Percentiles rank a stretch among this genome's conserved stretches.
phyloP scores from a whole-genome alignment of 2,797 vertebrate genomes.

The Hypotaenidia okinawae region DNA sequence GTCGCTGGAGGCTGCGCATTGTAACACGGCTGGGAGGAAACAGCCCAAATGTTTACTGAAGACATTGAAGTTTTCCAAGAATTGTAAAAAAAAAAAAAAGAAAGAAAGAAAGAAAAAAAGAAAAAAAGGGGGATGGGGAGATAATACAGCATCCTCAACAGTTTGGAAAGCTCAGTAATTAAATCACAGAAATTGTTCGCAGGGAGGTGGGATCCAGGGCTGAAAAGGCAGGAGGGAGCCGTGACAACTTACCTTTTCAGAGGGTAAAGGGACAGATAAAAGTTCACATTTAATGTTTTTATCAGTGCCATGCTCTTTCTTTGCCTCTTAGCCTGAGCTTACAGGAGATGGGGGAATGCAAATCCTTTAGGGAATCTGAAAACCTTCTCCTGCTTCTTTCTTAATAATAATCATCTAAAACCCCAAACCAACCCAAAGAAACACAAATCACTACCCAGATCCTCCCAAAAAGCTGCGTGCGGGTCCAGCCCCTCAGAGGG shows the following conservation, averaged over 20 bases:
- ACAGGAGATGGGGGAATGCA: background rate
- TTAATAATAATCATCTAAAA: background rate
- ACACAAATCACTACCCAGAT: background rate
- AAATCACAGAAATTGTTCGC: constrained; percentile 49
- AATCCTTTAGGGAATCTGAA: background rate
- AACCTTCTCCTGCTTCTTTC: background rate
- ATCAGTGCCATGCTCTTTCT: background rate
- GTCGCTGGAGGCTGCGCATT: background rate
- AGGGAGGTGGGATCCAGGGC: background rate
- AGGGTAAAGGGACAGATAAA: constrained; percentile 21
- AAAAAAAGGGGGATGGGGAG: too few species aligned
- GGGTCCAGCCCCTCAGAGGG: background rate
- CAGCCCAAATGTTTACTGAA: background rate
- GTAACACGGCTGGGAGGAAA: background rate
- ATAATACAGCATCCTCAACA: background rate
- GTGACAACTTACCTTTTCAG: constrained; percentile 53
- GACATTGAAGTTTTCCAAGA: constrained; percentile 16
- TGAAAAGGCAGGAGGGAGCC: constrained; percentile 34
- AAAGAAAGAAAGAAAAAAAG: background rate
- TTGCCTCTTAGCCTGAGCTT: background rate
- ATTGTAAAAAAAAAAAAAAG: background rate
- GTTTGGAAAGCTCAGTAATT: constrained; percentile 51
- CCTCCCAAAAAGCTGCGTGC: background rate
- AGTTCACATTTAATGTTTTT: constrained; percentile 7
- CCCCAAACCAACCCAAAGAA: background rate